phyloP scores from a whole-genome alignment of 2,888 invertebrate species.

The Linyphia triangularis region DNA sequence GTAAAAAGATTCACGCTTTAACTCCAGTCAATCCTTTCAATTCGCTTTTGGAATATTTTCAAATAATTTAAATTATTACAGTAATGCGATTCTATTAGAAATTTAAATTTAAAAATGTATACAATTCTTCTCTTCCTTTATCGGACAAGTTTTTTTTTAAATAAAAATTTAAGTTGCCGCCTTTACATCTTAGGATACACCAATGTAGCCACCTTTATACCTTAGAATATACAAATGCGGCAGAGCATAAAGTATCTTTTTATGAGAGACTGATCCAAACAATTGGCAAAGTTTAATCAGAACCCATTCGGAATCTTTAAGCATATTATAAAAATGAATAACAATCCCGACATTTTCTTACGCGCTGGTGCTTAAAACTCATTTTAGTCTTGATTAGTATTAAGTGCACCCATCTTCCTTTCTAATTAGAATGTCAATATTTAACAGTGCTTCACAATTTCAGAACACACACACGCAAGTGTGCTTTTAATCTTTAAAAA shows the following conservation, averaged over 20 bases:
- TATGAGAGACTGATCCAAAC: background rate
- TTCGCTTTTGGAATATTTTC: too few species aligned
- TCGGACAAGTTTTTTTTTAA: too few species aligned
- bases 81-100: too few species aligned
- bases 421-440: constrained; percentile 61
- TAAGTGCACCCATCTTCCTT: constrained; percentile 39
- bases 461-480: background rate
- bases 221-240: background rate
- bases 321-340: background rate
- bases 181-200: too few species aligned
- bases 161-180: too few species aligned
- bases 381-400: constrained; percentile 44
- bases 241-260: background rate
- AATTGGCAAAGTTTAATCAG: background rate
- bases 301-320: background rate
- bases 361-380: constrained; percentile 22
- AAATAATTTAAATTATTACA: too few species aligned
- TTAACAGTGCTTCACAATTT: constrained; percentile 34
- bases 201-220: too few species aligned
- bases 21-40: too few species aligned
- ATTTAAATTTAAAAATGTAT: too few species aligned
- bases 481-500: constrained; percentile 15
- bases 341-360: constrained; percentile 19
- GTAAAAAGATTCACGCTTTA: too few species aligned
- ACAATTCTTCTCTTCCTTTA: too few species aligned